A percentile compares a stretch with the other conserved stretches of the same genome.
phyloP scores from a whole-genome alignment of 2,888 invertebrate species.

The Lasioglossum zephyrum region DNA sequence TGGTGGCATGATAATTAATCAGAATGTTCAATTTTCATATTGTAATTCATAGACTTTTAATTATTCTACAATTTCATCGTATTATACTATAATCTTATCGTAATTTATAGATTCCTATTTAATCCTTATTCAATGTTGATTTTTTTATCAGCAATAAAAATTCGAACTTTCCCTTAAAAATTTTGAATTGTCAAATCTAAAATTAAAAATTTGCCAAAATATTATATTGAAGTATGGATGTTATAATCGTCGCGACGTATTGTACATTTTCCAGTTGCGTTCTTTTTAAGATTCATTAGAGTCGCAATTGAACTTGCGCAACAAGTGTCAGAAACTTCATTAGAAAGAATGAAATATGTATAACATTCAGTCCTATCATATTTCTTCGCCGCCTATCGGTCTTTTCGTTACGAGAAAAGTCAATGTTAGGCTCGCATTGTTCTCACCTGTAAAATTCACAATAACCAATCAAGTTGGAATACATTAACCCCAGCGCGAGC shows the following conservation, averaged over 20 bases:
- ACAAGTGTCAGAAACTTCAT: background rate
- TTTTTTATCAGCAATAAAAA: background rate
- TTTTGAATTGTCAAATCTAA: background rate
- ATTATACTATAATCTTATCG: background rate
- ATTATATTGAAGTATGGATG: background rate
- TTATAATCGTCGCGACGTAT: background rate
- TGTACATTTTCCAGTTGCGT: background rate
- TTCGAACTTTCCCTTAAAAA: background rate
- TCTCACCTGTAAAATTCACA: background rate
- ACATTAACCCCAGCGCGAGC: background rate
- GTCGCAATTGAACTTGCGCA: background rate
- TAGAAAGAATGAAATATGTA: conserved; percentile 10
- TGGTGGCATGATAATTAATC: background rate
- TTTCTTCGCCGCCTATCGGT: background rate
- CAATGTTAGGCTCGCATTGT: background rate
- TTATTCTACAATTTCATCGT: background rate
- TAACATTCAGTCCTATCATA: background rate
- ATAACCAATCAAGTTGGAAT: background rate
- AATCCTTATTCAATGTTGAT: background rate
- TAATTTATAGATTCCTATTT: background rate
- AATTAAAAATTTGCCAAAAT: background rate
- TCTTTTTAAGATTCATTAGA: background rate
- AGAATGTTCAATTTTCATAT: background rate
- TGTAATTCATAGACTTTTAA: background rate
- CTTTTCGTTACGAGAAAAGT: background rate